phyloP scores from a whole-genome alignment of 2,888 invertebrate species.

The Sphaerophoria rueppellii region DNA sequence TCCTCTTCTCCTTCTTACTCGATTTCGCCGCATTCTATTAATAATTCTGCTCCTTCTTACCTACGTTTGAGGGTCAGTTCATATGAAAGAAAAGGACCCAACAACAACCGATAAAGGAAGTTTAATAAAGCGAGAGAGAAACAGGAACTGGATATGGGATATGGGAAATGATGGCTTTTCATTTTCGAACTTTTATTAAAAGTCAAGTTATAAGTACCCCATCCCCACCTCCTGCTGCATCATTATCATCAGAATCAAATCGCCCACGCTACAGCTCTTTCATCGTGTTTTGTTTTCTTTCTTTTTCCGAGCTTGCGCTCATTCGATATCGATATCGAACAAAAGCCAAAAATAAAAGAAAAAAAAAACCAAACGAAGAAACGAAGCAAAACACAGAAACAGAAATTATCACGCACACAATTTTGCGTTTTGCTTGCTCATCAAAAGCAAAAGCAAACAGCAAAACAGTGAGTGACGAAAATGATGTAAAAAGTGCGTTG shows the following conservation, averaged over 20 bases:
- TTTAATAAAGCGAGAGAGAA: neutral
- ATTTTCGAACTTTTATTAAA: constrained; percentile 51
- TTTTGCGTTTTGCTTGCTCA: neutral
- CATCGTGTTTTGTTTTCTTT: constrained; percentile 31
- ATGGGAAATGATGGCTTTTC: constrained; percentile 66
- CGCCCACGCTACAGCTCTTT: constrained; percentile 24
- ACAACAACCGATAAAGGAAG: neutral
- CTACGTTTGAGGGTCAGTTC: neutral
- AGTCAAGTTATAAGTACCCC: constrained; percentile 20
- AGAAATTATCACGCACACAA: constrained; percentile 35
- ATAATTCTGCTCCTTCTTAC: neutral
- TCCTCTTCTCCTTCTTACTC: neutral
- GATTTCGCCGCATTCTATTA: constrained; percentile 21
- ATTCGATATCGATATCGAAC: neutral
- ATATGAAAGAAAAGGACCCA: neutral
- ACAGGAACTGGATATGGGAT: constrained; percentile 5
- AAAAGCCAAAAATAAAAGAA: neutral
- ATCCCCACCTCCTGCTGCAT: neutral
- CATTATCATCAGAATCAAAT: constrained; percentile 18
- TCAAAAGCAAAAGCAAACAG: constrained; percentile 8
- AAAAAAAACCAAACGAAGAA: constrained; percentile 57
- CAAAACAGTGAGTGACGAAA: neutral
- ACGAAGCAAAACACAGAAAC: constrained; percentile 70
- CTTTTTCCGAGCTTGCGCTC: constrained; percentile 66
- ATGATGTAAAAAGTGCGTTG: constrained; percentile 58